Evolutionary conservation across 2,113 vertebrate species (phyloP).

Genomic region (Nibea albiflora): DNA sequence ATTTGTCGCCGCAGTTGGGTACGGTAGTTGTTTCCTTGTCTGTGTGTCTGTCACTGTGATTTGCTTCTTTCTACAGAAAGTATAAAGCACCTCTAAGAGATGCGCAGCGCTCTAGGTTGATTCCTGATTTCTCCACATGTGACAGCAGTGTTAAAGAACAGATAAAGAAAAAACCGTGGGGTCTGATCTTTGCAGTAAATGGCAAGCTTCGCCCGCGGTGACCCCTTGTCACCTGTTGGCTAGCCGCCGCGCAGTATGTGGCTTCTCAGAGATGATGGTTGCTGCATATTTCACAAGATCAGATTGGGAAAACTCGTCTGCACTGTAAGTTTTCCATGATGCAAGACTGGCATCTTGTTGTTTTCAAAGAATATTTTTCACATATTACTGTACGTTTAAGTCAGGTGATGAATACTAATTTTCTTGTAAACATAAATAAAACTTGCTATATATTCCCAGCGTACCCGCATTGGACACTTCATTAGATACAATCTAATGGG

Average conservation of each 20-base stretch:
- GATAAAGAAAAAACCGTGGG: not conserved
- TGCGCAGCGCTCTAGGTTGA: not conserved
- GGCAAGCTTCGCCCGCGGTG: not conserved
- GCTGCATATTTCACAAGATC: not conserved
- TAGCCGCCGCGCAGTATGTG: not conserved
- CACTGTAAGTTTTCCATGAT: not conserved
- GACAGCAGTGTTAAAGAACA: not conserved
- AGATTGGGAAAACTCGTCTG: not conserved
- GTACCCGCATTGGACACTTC: no score
- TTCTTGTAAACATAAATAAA: no score
- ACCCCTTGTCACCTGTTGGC: constrained; percentile 8
- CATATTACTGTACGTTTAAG: not conserved
- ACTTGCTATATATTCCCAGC: no score
- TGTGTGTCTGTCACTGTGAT: not conserved
- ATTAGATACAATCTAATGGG: no score
- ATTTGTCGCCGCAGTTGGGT: not conserved
- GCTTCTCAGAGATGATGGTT: not conserved
- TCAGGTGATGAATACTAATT: no score
- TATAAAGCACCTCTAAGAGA: not conserved
- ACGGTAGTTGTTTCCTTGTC: not conserved
- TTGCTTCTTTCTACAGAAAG: not conserved
- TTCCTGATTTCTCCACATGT: not conserved
- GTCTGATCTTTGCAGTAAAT: constrained; percentile 6
- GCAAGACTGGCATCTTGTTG: not conserved
- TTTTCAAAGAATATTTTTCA: not conserved